Base-by-base conservation (phyloP, 2,797 vertebrate genomes). In the Hapalemur alaotrensis region DNA sequence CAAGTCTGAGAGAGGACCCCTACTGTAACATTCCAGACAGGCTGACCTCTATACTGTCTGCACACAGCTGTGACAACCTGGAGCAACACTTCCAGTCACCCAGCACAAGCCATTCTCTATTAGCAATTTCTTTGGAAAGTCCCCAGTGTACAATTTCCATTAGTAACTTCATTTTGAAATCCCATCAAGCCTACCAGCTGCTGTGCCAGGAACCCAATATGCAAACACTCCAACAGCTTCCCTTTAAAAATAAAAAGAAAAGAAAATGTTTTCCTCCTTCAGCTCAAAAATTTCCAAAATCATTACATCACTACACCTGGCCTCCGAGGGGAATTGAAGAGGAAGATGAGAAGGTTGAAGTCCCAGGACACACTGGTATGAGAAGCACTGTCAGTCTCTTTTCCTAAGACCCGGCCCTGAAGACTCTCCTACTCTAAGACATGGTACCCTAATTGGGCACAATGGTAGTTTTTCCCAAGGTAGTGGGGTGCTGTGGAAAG, bases 231-330 rank as follows among this genome's bases (percentile, higher is more conserved):
- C n/a, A 87, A 87, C 4, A 54, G 38, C 32, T 72, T 13, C 61
- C 67, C 48, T 12, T 38, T 38, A 65, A 73, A 43, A 28, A 38
- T 57, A 17, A 38, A 15, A 52, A 79, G 30, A 52, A 41, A 52
- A 93, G n/a, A 50, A 67, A 88, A 18, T 4, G 13, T 48, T 93
- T 94, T 94, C 35, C 75, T 81, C 46, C 72, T 70, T 70, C 48
- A 61, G 82, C 35, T 95, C 80, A 88, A 83, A 82, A 88, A 35
- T 85, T 85, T 93, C 88, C 41, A 15, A 81, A 89, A 61, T 30
- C 57, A 20, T 41, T 61, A 17, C 15, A 79, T 80, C 67, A 10
- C 28, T 80, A 52, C 17, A 35, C 5, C 9, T 84, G 80, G 80
- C 48, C 75, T 87, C 35, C 11, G 52, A 76, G 35, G 17, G 46